phyloP scores from a whole-genome alignment of 2,797 vertebrate genomes.

The Pipistrellus pipistrellus region DNA sequence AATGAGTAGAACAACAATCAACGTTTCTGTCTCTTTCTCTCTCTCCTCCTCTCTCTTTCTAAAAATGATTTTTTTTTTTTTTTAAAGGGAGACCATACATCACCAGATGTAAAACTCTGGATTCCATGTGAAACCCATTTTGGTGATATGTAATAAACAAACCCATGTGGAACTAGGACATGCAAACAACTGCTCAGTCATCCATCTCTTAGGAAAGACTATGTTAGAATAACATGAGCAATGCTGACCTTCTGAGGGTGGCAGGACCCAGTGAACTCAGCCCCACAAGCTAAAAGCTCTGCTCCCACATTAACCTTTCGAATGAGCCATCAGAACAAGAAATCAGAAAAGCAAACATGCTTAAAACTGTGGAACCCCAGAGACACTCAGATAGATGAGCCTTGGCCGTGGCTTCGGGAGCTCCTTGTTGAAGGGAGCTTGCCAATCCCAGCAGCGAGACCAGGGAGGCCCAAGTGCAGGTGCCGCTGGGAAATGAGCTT shows the following conservation, averaged over 20 bases:
- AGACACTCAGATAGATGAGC: not conserved
- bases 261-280: not conserved
- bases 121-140: not conserved
- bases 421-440: not conserved
- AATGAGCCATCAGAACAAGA: constrained; percentile 35
- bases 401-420: not conserved
- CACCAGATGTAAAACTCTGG: not conserved
- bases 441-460: not conserved
- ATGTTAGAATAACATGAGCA: not conserved
- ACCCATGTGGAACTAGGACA: not conserved
- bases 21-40: not conserved
- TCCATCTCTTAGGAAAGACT: constrained; percentile 12
- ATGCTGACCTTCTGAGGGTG: not conserved
- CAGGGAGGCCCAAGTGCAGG: not conserved
- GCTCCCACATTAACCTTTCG: not conserved
- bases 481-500: not conserved
- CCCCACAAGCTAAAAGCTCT: not conserved
- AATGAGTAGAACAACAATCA: not conserved
- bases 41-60: not conserved
- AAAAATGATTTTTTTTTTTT: not conserved
- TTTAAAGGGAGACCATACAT: not conserved
- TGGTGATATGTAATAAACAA: not conserved
- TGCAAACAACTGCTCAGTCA: not conserved
- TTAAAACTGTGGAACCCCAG: constrained; percentile 26
- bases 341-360: not conserved